Base-by-base conservation (phyloP, 2,888 invertebrate genomes). In the Branchipolynoe longqiensis region DNA sequence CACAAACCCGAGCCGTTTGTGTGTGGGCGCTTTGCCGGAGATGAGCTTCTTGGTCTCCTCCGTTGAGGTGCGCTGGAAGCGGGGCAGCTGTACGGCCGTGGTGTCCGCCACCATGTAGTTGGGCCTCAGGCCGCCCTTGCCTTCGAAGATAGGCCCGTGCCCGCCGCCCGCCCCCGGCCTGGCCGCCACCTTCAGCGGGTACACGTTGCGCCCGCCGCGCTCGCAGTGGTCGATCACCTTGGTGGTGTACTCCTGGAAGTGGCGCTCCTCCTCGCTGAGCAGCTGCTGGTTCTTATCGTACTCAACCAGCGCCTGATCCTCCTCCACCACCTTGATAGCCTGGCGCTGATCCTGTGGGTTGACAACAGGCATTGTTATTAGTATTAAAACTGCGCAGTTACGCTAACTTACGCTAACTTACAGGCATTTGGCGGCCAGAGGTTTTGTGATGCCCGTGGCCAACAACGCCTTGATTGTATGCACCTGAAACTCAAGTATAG, bases 1-100 rank as follows among this genome's bases (percentile, higher is more conserved):
- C 2, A 93, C 93, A 90, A 93, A 93, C 6, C 93, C 93, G 18
- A 93, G 89, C 33, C 93, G 88, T 85, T 92, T 91, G 89, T 92
- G 91, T 28, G 92, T 91, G 33, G 89, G 86, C 14, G 89, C 91
- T 58, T 91, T 90, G 62, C 92, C 91, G 48, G 90, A 86, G 31
- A 92, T 91, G 82, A 89, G 90, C 41, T 89, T 85, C 85, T 93
- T 93, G n/a, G 90, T 90, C 40, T 92, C 91, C 56, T 92, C 91
- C 0, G 93, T 92, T 0, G 91, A 89, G 73, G 90, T 90, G 0
- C 91, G 85, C 87, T 92, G 91, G 85, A 90, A 93, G 86, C 91
- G 90, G 8, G 93, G 93, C 90, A 93, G 90, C 89, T 93, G 92
- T 59, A 91, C 91, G 0, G 93, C 93, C 4, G 92, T 88, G 74